These are phyloP conservation scores for Eulemur coronatus DNA, from an alignment of 2,797 vertebrate species.

Conservation along the genomic window DNA sequence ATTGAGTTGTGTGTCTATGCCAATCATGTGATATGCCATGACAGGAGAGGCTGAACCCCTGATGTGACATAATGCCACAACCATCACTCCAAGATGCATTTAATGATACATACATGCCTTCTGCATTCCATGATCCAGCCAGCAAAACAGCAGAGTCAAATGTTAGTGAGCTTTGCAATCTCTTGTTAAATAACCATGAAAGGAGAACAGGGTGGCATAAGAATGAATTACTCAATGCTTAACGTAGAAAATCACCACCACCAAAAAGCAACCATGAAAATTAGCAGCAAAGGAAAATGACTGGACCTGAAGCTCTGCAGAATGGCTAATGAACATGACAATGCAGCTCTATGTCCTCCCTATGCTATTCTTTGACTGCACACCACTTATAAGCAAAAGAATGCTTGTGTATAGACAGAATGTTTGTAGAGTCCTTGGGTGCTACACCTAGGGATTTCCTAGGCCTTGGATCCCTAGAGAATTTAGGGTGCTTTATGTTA, in stretches of 20 bases:
- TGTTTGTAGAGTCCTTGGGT: neutral
- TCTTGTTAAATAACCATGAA: slow-evolving; percentile 24
- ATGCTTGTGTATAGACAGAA: neutral
- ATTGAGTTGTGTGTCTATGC: slow-evolving; percentile 8
- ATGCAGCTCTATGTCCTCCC: neutral
- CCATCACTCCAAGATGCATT: neutral
- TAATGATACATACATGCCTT: neutral
- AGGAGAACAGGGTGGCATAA: neutral
- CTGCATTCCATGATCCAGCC: neutral
- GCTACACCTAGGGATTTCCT: neutral
- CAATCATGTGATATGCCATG: slow-evolving; percentile 8
- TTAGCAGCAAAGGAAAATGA: neutral
- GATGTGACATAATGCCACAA: neutral
- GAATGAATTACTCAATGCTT: slow-evolving; percentile 1
- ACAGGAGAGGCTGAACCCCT: slow-evolving; percentile 25
- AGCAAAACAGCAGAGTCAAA: slow-evolving; percentile 31
- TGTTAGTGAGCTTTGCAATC: neutral
- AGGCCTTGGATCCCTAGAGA: neutral
- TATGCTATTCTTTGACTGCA: neutral
- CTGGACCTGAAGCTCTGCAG: neutral
- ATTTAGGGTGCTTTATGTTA: neutral
- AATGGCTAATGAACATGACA: neutral
- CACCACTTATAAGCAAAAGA: neutral
- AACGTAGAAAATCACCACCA: neutral
- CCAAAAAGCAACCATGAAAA: neutral